Evolutionary conservation across 1,140 invertebrate species (phyloP), one percentile per base, ranked within the genome.

Genomic region (Habropoda laboriosa): DNA sequence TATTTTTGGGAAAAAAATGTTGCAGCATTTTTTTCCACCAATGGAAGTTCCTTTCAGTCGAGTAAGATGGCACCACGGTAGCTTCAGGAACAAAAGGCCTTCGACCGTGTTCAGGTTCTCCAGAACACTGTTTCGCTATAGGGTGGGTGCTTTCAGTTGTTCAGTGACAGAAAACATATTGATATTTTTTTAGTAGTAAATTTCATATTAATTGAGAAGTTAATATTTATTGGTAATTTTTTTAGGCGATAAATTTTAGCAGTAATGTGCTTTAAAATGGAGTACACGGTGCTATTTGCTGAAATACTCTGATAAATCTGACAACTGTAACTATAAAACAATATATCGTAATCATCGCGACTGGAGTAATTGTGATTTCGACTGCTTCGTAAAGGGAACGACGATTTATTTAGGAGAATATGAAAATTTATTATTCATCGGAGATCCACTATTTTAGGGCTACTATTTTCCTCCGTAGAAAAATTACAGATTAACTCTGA

Each of bases 21-120:
- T 0, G 24, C 18, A 42, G 40, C 32, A 47, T 47, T 79, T 67
- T 68, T 80, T 76, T 60, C 2, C 10, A 40, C 35, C 5, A 3
- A 13, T 27, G n/a, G 0, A 7, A 57, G 73, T 80, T 60, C 73
- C 8, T 0, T 16, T 10, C 32, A 1, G 63, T 8, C 5, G 12
- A 2, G 18, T 24, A 21, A 75, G 78, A 80, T 80, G 78, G 78
- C 78, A 47, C 60, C 78, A 80, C 71, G 16, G 16, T 57, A 47
- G 60, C 7, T 30, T 49, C 12, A 16, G 24, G 38, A 61, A 40
- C 72, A 27, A 40, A 27, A 24, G 18, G 21, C 0, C 3, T 2
- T 0, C 12, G 13, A 8, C 5, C 7, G 0, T 16, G 3, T 2
- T 0, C 0, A 24, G 8, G 7, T 5, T 13, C n/a, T 27, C 1